Evolutionary conservation across 2,797 vertebrate species (phyloP), one percentile per base, ranked within the genome.

Genomic region (Mormyrus proboscirostris): DNA sequence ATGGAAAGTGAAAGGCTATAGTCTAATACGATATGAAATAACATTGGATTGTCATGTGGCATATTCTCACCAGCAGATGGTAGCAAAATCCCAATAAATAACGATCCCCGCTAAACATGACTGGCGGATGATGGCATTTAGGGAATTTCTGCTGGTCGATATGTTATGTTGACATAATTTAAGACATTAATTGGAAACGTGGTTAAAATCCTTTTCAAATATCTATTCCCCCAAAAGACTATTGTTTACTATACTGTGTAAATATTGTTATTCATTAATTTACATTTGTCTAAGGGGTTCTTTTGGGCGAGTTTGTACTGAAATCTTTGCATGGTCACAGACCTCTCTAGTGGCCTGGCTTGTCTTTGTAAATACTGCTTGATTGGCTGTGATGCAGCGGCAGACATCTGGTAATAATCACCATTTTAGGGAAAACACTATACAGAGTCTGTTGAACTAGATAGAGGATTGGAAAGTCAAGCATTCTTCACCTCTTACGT

Each of bases 381-480:
- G 53, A 88, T 62, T 50, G 41, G 38, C 86, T 50, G 89, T 9
- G 73, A 79, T 90, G 88, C 90, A 65, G 89, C 88, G 88, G 89
- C 50, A 33, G 85, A 92, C 93, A 92, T 94, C 93, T 94, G 93
- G 93, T 90, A 88, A 83, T 84, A 49, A 92, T 94, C 76, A 91
- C 92, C 90, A 89, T 90, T 79, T 91, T 87, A 89, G 90, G 87
- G 91, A 91, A 91, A 92, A 92, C 89, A 91, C 84, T 62, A 89
- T 89, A 90, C 86, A 47, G 65, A 79, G 22, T 55, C 51, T 91
- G 88, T 90, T 69, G 29, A 88, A 88, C 88, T 73, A 92, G 86
- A 83, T 65, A 88, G 89, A 90, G 88, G 88, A 91, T 88, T 90
- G 90, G 89, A 90, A 88, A 90, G 65, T 90, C 83, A 82, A 87